Percentiles rank a stretch among this genome's conserved stretches.
Evolutionary conservation across 2,888 invertebrate species (phyloP).

Genomic region (Agapetus fuscipes): DNA sequence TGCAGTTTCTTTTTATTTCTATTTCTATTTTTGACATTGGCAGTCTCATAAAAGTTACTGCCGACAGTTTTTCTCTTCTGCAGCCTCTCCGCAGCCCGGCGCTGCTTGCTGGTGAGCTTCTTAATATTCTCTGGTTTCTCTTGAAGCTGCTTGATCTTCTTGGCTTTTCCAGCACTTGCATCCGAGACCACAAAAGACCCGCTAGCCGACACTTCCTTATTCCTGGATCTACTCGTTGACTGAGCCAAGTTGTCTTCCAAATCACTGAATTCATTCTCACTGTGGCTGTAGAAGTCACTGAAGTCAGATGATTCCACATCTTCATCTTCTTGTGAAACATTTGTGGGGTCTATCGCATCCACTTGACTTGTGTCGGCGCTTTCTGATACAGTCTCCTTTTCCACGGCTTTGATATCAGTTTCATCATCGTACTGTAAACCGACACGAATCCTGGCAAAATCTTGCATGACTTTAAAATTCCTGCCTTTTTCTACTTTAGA

Average conservation of each 20-base stretch:
- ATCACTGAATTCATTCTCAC: slow-evolving; percentile 48
- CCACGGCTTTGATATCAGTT: slow-evolving; percentile 53
- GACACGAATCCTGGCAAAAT: slow-evolving; percentile 72
- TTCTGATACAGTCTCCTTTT: slow-evolving; percentile 33
- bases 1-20: slow-evolving; percentile 59
- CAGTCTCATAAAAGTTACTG: slow-evolving; percentile 80
- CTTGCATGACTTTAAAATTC: slow-evolving; percentile 57
- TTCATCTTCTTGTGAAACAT: slow-evolving; percentile 31
- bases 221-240: slow-evolving; percentile 29
- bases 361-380: slow-evolving; percentile 34
- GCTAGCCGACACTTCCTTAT: slow-evolving; percentile 37
- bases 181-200: slow-evolving; percentile 47
- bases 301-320: slow-evolving; percentile 52
- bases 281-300: slow-evolving; percentile 59
- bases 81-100: slow-evolving; percentile 63
- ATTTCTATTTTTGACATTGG: slow-evolving; percentile 83
- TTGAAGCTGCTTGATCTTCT: slow-evolving; percentile 25
- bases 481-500: slow-evolving; percentile 30
- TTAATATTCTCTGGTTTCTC: slow-evolving; percentile 29
- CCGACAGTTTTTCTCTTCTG: slow-evolving; percentile 73
- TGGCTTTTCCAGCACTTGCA: slow-evolving; percentile 33
- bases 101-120: slow-evolving; percentile 66
- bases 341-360: slow-evolving; percentile 27
- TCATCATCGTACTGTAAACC: slow-evolving; percentile 56
- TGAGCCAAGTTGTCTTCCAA: slow-evolving; percentile 40